Percentiles rank a stretch among this genome's conserved stretches.
Conservation (phyloP, 2,797 vertebrate species). For the Danio kyathit region DNA sequence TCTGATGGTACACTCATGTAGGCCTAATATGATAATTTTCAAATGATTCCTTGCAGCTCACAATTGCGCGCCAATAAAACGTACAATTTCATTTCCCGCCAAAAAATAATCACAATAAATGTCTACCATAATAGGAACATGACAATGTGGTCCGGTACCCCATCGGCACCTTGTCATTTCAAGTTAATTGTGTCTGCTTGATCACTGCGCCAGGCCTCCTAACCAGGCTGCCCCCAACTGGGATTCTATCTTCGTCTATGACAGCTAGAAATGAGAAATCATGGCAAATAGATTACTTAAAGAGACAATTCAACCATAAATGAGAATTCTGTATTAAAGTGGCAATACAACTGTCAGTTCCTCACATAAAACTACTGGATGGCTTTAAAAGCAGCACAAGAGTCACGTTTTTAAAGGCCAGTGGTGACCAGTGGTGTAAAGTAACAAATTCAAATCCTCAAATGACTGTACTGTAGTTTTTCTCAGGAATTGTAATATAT, state of each 20-base stretch:
- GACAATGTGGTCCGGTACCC: conserved; percentile 16
- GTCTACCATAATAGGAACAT: conserved; percentile 31
- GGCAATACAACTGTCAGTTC: background rate
- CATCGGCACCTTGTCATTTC: conserved; percentile 47
- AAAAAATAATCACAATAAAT: conserved; percentile 29
- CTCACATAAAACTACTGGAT: background rate
- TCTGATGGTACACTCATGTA: background rate
- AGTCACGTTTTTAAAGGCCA: background rate
- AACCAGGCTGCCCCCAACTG: conserved; percentile 41
- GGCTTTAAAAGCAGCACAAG: conserved; percentile 1
- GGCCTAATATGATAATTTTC: background rate
- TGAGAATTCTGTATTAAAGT: conserved; percentile 2
- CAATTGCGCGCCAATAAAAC: conserved; percentile 27
- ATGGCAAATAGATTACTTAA: conserved; percentile 20
- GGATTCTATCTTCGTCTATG: conserved; percentile 26
- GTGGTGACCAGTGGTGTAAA: background rate
- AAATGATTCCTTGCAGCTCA: conserved; percentile 10
- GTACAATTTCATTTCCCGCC: background rate
- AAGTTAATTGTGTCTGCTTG: conserved; percentile 43
- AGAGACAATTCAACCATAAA: conserved; percentile 3
- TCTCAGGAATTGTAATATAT: no score
- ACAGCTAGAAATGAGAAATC: conserved; percentile 40
- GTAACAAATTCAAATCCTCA: no score
- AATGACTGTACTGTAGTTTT: no score
- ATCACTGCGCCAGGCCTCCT: conserved; percentile 31